Base-by-base conservation (phyloP, 2,888 invertebrate species). In the Dione vanillae region DNA sequence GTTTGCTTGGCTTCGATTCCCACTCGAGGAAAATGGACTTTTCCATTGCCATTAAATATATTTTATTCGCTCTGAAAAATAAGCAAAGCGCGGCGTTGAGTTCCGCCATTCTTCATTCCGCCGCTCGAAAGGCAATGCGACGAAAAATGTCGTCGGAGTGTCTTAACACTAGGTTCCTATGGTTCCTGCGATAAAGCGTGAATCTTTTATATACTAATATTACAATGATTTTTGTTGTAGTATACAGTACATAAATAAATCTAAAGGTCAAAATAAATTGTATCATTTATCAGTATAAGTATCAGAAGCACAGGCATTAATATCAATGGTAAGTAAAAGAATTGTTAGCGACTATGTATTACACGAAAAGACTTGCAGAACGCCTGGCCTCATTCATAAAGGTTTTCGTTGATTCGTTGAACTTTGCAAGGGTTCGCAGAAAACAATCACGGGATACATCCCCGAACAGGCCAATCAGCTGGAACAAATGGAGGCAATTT, bases 361-460 rank as follows among this genome's bases (percentile, higher is more conserved):
- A 77, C 77, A 76, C 73, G 76, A 77, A 74, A 74, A 67, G 56
- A 62, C 74, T 76, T 71, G 72, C 75, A 85, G 86, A 90, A 90
- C 85, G 85, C 83, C 83, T 85, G 88, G 88, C 85, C 81, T 77
- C 75, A 77, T 77, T 78, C 78, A 76, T 81, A 79, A 85, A 86
- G 81, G 80, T 82, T 85, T 84, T 84, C 87, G 88, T 88, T 87
- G 86, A 84, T 85, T 79, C 83, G 77, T 74, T 74, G 76, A 78
- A 75, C 72, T 78, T 75, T 75, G 80, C 82, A 87, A 87, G 90
- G 92, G 90, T 90, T 86, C 84, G 83, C 80, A 82, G 83, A 83
- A 91, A 92, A 93, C 91, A 92, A 93, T 93, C 92, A 90, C 80
- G 83, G 83, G 87, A 84, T 83, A 83, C 85, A 89, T 85, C 86